Evolutionary conservation across 2,888 invertebrate genomes (phyloP), one percentile per base, ranked within the genome.

Genomic region (Torymus texanus): DNA sequence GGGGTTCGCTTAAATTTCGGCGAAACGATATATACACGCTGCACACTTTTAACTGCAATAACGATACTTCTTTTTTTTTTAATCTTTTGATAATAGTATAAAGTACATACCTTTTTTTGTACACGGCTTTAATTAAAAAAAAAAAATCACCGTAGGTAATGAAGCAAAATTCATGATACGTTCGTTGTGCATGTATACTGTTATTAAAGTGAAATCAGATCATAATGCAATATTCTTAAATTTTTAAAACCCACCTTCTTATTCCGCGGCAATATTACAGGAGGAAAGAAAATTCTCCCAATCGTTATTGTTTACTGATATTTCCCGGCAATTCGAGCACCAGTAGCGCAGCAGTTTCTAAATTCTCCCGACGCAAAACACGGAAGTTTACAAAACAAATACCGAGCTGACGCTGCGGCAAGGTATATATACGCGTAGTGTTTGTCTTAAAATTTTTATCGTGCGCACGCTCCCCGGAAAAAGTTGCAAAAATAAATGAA

Each of bases 61-160:
- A 70, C 55, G 24, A 53, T 8, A 1, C 10, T 41, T 41, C 8
- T 41, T 5, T 41, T 8, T 71, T 65, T 65, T 71, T 65, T 56
- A 29, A 71, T 77, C 63, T 77, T 24, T 11, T 65, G 63, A 77
- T 77, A 51, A 75, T 41, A 61, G 62, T 14, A 61, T 51, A 50
- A n/a, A 24, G 29, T 29, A 21, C n/a, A n/a, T 29, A 16, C 24
- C 24, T 75, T 24, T 75, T 24, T 24, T 10, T 18, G 21, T 21
- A n/a, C 18, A 4, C 14, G 2, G n/a, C 24, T 51, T 4, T 5
- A 41, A 41, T 41, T 41, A 14, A 13, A 18, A 55, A 55, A 55
- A 55, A 51, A 67, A 14, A 68, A 41, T 68, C 55, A 50, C 10
- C 18, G 53, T n/a, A 12, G 0, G 16, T 61, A 63, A 75, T 58